Percentiles rank a stretch among this genome's conserved stretches.
These are phyloP conservation scores for Tringa solitaria DNA, from an alignment of 2,113 vertebrate species.

Conservation along the genomic window DNA sequence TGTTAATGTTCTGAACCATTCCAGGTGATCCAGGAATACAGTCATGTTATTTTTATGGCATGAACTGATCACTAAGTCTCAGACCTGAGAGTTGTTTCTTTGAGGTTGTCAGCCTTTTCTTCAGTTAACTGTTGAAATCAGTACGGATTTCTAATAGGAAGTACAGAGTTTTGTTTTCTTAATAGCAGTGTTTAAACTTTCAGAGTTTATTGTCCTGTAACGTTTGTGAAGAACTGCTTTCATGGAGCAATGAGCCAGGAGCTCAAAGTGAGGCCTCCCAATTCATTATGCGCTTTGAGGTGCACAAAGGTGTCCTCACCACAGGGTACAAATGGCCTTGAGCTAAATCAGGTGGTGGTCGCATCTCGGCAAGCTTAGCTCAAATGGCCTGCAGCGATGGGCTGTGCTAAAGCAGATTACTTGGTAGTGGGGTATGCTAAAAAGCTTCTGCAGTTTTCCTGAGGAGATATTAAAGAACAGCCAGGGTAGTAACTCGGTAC, in stretches of 20 bases:
- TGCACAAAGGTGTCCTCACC: accelerated
- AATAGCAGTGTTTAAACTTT: not conserved
- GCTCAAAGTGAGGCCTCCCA: not conserved
- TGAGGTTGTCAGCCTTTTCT: not conserved
- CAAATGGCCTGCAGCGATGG: not conserved
- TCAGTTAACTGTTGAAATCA: not conserved
- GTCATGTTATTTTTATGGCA: not conserved
- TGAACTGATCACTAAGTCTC: not conserved
- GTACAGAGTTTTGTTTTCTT: not conserved
- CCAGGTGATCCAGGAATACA: not conserved
- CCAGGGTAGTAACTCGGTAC: not conserved
- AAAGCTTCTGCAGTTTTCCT: not conserved
- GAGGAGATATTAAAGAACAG: not conserved
- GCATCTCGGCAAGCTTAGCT: not conserved
- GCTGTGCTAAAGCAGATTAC: not conserved
- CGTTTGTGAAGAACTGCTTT: not conserved
- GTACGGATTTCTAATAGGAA: not conserved
- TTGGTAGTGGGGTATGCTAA: not conserved
- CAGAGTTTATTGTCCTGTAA: not conserved
- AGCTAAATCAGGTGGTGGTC: not conserved
- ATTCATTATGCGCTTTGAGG: not conserved
- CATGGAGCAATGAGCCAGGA: not conserved
- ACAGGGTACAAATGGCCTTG: not conserved
- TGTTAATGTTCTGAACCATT: not conserved
- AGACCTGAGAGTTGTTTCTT: not conserved